A percentile compares a stretch with the other conserved stretches of the same genome.
Conservation (phyloP, 2,797 vertebrate genomes). For the Aulostomus chinensis region DNA sequence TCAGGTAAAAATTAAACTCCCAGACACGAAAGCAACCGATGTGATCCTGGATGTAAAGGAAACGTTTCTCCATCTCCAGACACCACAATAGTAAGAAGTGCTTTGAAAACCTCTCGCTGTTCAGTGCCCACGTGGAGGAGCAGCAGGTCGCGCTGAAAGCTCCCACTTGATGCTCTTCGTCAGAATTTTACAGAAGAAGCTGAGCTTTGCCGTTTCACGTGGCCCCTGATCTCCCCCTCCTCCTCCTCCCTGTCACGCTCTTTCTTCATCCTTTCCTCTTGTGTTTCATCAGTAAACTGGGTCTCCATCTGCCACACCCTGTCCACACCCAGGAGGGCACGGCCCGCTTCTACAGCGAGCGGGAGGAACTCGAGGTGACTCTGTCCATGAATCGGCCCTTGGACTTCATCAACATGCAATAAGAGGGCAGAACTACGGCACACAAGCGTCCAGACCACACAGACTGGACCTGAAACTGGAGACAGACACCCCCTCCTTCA, state of each 20-base stretch:
- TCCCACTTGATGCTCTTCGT: constrained; percentile 24
- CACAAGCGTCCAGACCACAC: not conserved
- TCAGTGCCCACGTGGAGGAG: not conserved
- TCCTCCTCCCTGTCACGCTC: not conserved
- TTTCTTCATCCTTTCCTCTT: not conserved
- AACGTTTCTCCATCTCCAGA: constrained; percentile 88
- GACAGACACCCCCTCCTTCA: no score
- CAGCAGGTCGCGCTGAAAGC: constrained; percentile 15
- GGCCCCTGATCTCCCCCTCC: constrained; percentile 6
- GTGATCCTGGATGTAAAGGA: constrained; percentile 88
- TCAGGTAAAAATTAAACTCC: constrained; percentile 90
- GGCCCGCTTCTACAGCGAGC: constrained; percentile 84
- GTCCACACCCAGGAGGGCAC: constrained; percentile 82
- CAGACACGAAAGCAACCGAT: constrained; percentile 85
- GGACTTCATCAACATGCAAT: constrained; percentile 81
- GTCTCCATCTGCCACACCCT: constrained; percentile 88
- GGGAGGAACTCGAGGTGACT: constrained; percentile 86
- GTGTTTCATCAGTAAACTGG: constrained; percentile 83
- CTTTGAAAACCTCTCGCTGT: constrained; percentile 33
- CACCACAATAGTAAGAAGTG: constrained; percentile 86
- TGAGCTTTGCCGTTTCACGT: constrained; percentile 12
- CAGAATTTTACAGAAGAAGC: no score
- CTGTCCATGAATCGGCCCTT: constrained; percentile 80
- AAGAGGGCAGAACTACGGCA: constrained; percentile 18
- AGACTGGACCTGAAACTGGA: no score